Percentiles rank a stretch among this genome's conserved stretches.
phyloP scores from a whole-genome alignment of 92 coral and sea anemone genomes.

The Palythoa grandiflora region DNA sequence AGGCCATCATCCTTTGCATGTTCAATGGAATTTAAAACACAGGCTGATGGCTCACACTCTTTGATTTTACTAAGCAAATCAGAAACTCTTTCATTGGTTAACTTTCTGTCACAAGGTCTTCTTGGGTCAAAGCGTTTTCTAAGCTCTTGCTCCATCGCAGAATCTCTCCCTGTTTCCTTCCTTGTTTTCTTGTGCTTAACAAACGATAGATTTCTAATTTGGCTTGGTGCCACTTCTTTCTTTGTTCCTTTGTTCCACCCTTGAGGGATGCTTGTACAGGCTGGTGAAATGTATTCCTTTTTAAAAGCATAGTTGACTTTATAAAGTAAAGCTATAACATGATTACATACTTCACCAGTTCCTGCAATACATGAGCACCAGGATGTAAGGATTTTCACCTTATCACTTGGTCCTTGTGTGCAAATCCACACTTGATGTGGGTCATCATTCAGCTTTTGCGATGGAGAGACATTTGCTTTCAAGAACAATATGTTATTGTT shows the following conservation, averaged over 20 bases:
- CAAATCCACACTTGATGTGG: conserved; percentile 48
- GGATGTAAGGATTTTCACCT: background rate
- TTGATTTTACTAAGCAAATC: conserved; percentile 30
- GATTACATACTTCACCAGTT: conserved; percentile 44
- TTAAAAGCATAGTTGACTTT: conserved; percentile 11
- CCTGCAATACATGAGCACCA: conserved; percentile 54
- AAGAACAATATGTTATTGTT: conserved; percentile 24
- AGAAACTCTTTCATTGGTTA: conserved; percentile 57
- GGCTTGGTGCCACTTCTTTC: conserved; percentile 26
- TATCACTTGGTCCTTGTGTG: background rate
- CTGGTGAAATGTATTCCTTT: conserved; percentile 30
- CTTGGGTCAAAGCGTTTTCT: conserved; percentile 35
- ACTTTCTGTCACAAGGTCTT: conserved; percentile 21
- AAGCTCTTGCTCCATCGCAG: conserved; percentile 17
- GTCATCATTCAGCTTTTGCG: conserved; percentile 38
- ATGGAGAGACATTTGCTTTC: conserved; percentile 50
- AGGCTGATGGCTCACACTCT: conserved; percentile 39
- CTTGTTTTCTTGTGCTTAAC: conserved; percentile 22
- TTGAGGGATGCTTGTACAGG: conserved; percentile 48
- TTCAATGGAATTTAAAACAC: conserved; percentile 61
- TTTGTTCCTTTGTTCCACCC: conserved; percentile 45
- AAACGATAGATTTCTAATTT: background rate
- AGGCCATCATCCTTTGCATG: conserved; percentile 57
- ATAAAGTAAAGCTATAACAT: conserved; percentile 34
- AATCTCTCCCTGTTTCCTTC: conserved; percentile 26